Evolutionary conservation across 92 coral and sea anemone genomes (phyloP).

Genomic region (Ricordea florida): DNA sequence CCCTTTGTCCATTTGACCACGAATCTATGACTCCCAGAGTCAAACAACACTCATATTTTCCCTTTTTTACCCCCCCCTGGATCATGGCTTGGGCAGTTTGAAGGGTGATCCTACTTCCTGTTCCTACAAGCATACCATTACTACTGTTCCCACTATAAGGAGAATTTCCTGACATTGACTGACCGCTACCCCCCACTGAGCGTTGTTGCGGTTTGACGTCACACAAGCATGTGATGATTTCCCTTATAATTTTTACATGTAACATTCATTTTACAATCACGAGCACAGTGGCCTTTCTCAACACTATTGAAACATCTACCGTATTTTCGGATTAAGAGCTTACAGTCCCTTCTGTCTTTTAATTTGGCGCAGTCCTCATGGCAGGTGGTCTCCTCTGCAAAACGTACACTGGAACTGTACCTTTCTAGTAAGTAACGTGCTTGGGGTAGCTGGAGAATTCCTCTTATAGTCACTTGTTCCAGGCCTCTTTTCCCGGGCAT

Average conservation of each 20-base stretch:
- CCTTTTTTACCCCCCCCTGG: background rate
- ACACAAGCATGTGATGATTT: constrained; percentile 20
- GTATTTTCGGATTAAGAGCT: constrained; percentile 2
- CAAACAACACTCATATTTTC: constrained; percentile 29
- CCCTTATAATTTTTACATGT: too few relatives aligned
- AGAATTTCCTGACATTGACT: background rate
- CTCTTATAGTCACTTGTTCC: background rate
- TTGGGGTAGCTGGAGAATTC: background rate
- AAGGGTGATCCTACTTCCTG: too few relatives aligned
- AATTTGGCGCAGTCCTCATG: constrained; percentile 26
- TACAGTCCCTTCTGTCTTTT: background rate
- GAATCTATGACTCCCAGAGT: constrained; percentile 44
- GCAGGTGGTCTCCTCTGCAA: background rate
- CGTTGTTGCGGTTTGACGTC: background rate
- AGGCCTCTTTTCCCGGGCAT: too few relatives aligned
- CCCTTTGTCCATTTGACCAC: too few relatives aligned
- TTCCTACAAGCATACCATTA: background rate
- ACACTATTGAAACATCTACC: constrained; percentile 34
- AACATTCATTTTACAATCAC: constrained; percentile 38
- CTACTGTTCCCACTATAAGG: too few relatives aligned
- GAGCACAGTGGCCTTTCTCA: constrained; percentile 12
- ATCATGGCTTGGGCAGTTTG: constrained; percentile 11
- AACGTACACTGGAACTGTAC: background rate
- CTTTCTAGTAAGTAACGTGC: background rate
- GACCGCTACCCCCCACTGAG: background rate